Evolutionary conservation across 2,113 vertebrate species (phyloP).

Genomic region (Centrocercus urophasianus): DNA sequence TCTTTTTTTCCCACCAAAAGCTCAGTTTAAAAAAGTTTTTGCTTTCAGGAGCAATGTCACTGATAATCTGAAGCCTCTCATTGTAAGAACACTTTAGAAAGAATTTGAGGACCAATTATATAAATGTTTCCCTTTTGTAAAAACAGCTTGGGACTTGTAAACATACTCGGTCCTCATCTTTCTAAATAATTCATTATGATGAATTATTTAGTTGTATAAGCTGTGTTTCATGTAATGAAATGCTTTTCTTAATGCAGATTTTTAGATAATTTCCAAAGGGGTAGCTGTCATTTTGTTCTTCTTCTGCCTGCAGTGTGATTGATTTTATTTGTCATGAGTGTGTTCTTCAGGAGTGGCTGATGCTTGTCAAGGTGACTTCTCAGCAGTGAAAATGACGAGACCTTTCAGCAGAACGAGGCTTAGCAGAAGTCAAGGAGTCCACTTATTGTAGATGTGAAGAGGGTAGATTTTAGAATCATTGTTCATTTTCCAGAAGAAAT

Average conservation of each 20-base stretch:
- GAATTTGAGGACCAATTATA: constrained; percentile 15
- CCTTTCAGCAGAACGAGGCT: neutral
- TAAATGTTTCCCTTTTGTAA: constrained; percentile 56
- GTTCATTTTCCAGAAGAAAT: neutral
- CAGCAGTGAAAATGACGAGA: neutral
- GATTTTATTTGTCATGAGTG: neutral
- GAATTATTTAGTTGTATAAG: constrained; percentile 59
- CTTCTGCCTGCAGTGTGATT: neutral
- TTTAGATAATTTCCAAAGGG: neutral
- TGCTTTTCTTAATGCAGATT: neutral
- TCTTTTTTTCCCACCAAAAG: neutral
- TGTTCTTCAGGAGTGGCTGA: neutral
- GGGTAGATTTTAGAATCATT: neutral
- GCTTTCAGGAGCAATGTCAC: neutral
- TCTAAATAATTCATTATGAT: constrained; percentile 51
- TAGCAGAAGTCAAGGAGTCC: neutral
- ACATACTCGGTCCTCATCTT: constrained; percentile 26
- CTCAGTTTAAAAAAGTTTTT: constrained; percentile 1
- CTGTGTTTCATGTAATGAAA: neutral
- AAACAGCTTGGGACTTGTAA: constrained; percentile 55
- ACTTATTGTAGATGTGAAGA: neutral
- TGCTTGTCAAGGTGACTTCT: neutral
- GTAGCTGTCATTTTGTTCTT: neutral
- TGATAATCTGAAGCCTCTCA: neutral
- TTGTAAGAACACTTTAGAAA: neutral